These are phyloP conservation scores for Opisthograptis luteolata DNA, from an alignment of 2,888 invertebrate species.

Conservation along the genomic window DNA sequence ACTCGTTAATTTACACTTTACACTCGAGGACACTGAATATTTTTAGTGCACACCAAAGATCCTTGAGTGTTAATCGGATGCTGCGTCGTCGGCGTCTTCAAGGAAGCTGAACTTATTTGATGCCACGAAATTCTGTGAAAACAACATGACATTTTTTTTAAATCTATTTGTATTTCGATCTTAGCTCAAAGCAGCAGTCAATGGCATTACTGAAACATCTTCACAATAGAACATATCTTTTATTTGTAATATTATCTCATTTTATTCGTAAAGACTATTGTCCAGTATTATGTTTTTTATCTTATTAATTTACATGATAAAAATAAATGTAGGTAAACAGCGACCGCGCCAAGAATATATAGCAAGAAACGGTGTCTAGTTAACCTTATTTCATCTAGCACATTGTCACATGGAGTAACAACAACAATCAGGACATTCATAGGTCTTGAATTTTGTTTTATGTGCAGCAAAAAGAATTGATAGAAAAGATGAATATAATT, in stretches of 20 bases:
- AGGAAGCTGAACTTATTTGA: slow-evolving; percentile 91
- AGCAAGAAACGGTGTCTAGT: slow-evolving; percentile 62
- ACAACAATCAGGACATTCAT: slow-evolving; percentile 47
- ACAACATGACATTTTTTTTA: slow-evolving; percentile 21
- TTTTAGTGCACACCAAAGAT: slow-evolving; percentile 47
- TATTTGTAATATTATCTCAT: too few species aligned
- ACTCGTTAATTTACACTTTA: slow-evolving; percentile 80
- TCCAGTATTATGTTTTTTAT: too few species aligned
- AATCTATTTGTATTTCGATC: not conserved
- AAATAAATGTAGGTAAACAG: slow-evolving; percentile 70
- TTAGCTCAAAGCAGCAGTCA: too few species aligned
- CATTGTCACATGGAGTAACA: slow-evolving; percentile 41
- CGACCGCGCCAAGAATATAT: slow-evolving; percentile 58
- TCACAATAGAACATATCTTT: not conserved
- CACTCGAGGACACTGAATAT: slow-evolving; percentile 69
- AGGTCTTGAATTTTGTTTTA: slow-evolving; percentile 46
- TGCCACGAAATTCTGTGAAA: slow-evolving; percentile 88
- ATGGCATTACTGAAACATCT: too few species aligned
- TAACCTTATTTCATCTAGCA: slow-evolving; percentile 63
- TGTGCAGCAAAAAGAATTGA: slow-evolving; percentile 48
- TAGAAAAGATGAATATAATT: not conserved
- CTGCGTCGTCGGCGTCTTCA: slow-evolving; percentile 86
- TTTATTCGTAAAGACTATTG: too few species aligned
- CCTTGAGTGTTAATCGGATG: slow-evolving; percentile 65
- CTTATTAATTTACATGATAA: too few species aligned